These are phyloP conservation scores for Hirundichthys speculiger DNA, from an alignment of 2,113 vertebrate species.

Conservation along the genomic window DNA sequence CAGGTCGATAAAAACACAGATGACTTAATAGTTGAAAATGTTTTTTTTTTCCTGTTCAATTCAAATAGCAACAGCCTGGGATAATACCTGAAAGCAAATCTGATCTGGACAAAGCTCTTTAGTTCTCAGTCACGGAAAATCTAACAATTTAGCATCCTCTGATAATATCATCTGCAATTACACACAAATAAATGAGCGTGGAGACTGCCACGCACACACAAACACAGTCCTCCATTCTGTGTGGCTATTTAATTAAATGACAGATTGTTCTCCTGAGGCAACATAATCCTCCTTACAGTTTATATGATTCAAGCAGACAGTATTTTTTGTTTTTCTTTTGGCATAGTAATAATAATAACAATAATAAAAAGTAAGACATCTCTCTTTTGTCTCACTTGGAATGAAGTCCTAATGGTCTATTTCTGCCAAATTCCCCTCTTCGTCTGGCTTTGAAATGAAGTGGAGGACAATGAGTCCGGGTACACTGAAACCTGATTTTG, in stretches of 20 bases:
- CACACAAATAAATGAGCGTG: slow-evolving; percentile 10
- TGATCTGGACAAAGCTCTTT: slow-evolving; percentile 14
- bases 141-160: slow-evolving; percentile 21
- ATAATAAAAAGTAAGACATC: slow-evolving; percentile 8
- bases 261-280: slow-evolving; percentile 50
- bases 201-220: background rate
- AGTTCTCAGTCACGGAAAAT: slow-evolving; percentile 21
- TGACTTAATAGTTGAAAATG: background rate
- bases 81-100: slow-evolving; percentile 8
- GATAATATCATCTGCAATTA: slow-evolving; percentile 28
- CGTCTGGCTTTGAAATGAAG: background rate
- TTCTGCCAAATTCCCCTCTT: slow-evolving; percentile 12
- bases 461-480: background rate
- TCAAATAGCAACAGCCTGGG: background rate
- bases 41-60: background rate
- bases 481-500: too few relatives aligned
- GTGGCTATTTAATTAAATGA: slow-evolving; percentile 58
- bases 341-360: slow-evolving; percentile 6
- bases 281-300: slow-evolving; percentile 36
- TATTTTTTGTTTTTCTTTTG: too few relatives aligned
- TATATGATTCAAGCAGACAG: slow-evolving; percentile 2
- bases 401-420: slow-evolving; percentile 4
- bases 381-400: too few relatives aligned
- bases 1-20: slow-evolving; percentile 23
- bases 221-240: slow-evolving; percentile 19